Evolutionary conservation across 1,140 invertebrate species (phyloP), one percentile per base, ranked within the genome.

Genomic region (Tyrophagus putrescentiae): DNA sequence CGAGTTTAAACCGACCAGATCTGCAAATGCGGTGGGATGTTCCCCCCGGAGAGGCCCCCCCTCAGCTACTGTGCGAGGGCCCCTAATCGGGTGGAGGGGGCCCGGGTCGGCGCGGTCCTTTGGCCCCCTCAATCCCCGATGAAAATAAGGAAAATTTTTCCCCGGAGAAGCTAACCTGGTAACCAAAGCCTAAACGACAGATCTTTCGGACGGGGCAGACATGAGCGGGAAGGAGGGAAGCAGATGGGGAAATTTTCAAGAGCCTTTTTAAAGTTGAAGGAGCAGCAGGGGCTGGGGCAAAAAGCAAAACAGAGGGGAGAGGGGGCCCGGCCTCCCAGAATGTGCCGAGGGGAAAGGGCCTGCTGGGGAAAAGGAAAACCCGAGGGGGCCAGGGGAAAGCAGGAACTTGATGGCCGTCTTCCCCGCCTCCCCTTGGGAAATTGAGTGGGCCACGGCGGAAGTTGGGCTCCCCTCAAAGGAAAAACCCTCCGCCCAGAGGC

Each of bases 181-280:
- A n/a, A n/a, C n/a, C n/a, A n/a, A n/a, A 45, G 45, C 16, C 21
- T 62, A 11, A 44, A 62, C 27, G 36, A 60, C 33, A 21, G 28
- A n/a, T 66, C 13, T 45, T 75, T 28, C 67, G 75, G 62, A 72
- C 73, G 29, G 75, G 73, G 18, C 56, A 75, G 75, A 76, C 64
- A 63, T 48, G 74, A 76, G 63, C 64, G 76, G 59, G 76, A 75
- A 75, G 76, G 76, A 63, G 72, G 74, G 58, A 58, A 65, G 27
- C 71, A 75, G 28, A 44, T 62, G 36, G 45, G 27, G 3, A n/a
- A n/a, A 16, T 42, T 11, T 61, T 62, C 34, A 41, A 23, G 28
- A 42, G 44, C 27, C 18, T 28, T 3, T 23, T 62, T 11, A n/a
- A 58, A 60, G 23, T 39, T 34, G 32, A 62, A 62, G 33, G 60